These are phyloP conservation scores for Pelosia muscerda DNA, from an alignment of 2,888 invertebrate genomes.

Conservation along the genomic window DNA sequence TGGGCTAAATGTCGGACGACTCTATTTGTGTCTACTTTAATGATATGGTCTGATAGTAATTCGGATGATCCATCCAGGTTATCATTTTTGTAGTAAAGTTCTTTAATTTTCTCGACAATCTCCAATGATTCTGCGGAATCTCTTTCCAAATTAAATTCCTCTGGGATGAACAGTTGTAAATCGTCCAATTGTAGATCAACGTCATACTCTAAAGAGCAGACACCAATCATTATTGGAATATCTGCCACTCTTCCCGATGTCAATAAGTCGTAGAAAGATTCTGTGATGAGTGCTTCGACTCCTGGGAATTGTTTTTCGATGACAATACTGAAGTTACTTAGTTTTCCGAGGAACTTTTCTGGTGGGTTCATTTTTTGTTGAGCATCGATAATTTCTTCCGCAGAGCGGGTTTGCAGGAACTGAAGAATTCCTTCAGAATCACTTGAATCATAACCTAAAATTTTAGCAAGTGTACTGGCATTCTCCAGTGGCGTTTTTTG, in stretches of 20 bases:
- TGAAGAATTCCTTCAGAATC: slow-evolving; percentile 74
- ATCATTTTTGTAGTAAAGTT: slow-evolving; percentile 69
- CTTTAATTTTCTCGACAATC: slow-evolving; percentile 66
- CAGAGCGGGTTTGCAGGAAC: slow-evolving; percentile 70
- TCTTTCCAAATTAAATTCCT: slow-evolving; percentile 61
- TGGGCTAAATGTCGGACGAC: slow-evolving; percentile 73
- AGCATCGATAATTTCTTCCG: slow-evolving; percentile 72
- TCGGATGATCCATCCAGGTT: slow-evolving; percentile 66
- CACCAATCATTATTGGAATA: slow-evolving; percentile 75
- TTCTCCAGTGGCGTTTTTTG: slow-evolving; percentile 72
- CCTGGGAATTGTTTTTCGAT: slow-evolving; percentile 78
- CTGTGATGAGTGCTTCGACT: slow-evolving; percentile 71
- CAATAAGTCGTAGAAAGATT: slow-evolving; percentile 70
- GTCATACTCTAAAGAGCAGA: slow-evolving; percentile 67
- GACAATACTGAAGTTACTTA: slow-evolving; percentile 60
- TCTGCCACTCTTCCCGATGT: slow-evolving; percentile 75
- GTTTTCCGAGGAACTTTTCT: slow-evolving; percentile 40
- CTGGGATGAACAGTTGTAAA: slow-evolving; percentile 69
- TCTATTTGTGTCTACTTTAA: slow-evolving; percentile 72
- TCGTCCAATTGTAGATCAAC: slow-evolving; percentile 62
- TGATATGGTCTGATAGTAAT: slow-evolving; percentile 66
- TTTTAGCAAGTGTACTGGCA: slow-evolving; percentile 65
- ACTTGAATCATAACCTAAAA: slow-evolving; percentile 70
- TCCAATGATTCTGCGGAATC: slow-evolving; percentile 23
- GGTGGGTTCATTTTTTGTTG: slow-evolving; percentile 51